These are phyloP conservation scores for Trypoxylon attenuatum DNA, from an alignment of 2,888 invertebrate species.

Conservation along the genomic window DNA sequence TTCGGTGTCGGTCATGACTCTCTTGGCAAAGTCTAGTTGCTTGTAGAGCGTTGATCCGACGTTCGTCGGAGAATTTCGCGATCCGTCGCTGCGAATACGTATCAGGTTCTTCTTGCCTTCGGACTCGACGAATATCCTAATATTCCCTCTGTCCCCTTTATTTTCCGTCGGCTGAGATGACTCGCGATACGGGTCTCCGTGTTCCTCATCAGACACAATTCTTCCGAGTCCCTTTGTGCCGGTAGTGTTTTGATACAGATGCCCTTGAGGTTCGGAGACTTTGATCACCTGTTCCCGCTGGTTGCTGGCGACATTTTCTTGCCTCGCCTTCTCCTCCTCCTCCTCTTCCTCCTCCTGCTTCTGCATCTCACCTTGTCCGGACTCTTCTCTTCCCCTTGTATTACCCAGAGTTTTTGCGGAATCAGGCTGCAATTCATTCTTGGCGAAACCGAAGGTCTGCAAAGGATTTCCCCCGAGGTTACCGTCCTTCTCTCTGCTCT, in stretches of 20 bases:
- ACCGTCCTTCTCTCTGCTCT: slow-evolving; percentile 1
- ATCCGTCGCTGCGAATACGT: slow-evolving; percentile 10
- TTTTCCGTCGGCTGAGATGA: background rate
- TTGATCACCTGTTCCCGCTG: slow-evolving; percentile 34
- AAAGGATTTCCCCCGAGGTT: slow-evolving; percentile 33
- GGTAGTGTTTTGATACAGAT: slow-evolving; percentile 21
- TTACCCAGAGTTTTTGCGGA: slow-evolving; percentile 4
- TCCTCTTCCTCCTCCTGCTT: background rate
- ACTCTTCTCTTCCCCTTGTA: background rate
- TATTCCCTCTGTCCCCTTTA: slow-evolving; percentile 6
- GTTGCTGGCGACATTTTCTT: slow-evolving; percentile 14
- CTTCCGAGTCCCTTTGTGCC: slow-evolving; percentile 7
- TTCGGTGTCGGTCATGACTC: too few species aligned
- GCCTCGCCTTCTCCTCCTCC: slow-evolving; percentile 15
- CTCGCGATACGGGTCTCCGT: slow-evolving; percentile 13
- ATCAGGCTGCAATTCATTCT: slow-evolving; percentile 28
- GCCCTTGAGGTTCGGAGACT: slow-evolving; percentile 28
- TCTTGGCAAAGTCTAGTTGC: too few species aligned
- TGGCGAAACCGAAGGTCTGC: slow-evolving; percentile 11
- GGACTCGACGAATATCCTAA: slow-evolving; percentile 25
- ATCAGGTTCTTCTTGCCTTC: slow-evolving; percentile 30
- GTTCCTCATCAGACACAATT: slow-evolving; percentile 9
- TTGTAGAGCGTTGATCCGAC: too few species aligned
- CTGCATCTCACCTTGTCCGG: background rate
- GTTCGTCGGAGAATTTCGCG: too few species aligned